Base-by-base conservation (phyloP, 2,888 invertebrate species). In the Bruchidius siliquastri region DNA sequence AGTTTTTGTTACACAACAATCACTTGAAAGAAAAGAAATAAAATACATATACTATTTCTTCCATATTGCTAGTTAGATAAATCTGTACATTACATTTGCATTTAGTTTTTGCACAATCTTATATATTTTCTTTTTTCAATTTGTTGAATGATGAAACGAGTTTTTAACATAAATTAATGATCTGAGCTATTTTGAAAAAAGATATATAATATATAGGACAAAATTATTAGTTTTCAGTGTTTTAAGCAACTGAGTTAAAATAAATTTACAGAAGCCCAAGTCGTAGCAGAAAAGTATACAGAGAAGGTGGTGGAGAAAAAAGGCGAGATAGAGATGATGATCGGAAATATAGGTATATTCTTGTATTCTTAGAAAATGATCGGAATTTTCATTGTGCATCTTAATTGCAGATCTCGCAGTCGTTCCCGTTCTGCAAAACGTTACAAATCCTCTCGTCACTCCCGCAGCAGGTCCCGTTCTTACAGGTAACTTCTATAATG, bases 391-490 rank as follows among this genome's bases (percentile, higher is more conserved):
- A 49, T 13, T 49, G 13, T 13, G 3, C 18, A 21, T 30, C 22
- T 4, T 22, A 72, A 66, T 76, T 88, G 86, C 81, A 87, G 88
- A 81, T 88, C 89, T 76, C 87, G 89, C 74, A 92, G 91, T 80
- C 90, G 92, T 73, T 92, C 92, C 71, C 91, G 90, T 72, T 89
- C 90, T 67, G 86, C 89, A 77, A 84, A 85, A 80, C 85, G 86
- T 75, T 88, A 88, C 83, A 87, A 88, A 82, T 85, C 87, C 77
- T 87, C 89, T 76, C 89, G 91, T 78, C 91, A 91, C 84, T 92
- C 92, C 66, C 90, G 91, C 79, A 91, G 90, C 82, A 90, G 91
- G 71, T 89, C 89, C 74, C 86, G 88, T 76, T 88, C 89, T 74
- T 89, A 49, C 18, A 49, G 49, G 49, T 49, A 49, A 49, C 13